These are phyloP conservation scores for Takifugu ocellatus DNA, from an alignment of 2,797 vertebrate species.

Conservation along the genomic window DNA sequence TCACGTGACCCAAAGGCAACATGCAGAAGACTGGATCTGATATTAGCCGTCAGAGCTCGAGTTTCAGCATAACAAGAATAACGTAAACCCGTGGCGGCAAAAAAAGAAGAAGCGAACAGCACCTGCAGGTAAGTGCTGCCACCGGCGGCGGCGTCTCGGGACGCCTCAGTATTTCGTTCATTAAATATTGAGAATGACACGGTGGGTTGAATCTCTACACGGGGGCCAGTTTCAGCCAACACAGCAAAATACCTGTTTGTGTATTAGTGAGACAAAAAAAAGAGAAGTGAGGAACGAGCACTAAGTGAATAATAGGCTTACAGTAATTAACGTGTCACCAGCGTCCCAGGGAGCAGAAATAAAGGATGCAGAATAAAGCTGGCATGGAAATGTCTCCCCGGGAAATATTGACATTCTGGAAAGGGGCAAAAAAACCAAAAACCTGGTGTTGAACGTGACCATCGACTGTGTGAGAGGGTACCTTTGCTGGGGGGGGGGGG, in stretches of 20 bases:
- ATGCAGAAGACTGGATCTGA: too few species aligned
- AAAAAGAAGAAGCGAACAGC: too few species aligned
- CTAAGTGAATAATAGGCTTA: slow-evolving; percentile 43
- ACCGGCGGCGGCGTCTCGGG: slow-evolving; percentile 7
- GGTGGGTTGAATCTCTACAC: slow-evolving; percentile 41
- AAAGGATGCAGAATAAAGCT: not conserved
- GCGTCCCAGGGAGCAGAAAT: not conserved
- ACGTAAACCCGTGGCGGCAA: too few species aligned
- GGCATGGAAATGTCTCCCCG: too few species aligned
- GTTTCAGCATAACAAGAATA: too few species aligned
- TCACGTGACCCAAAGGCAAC: too few species aligned
- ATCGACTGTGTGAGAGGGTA: too few species aligned
- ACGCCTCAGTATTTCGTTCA: slow-evolving; percentile 48
- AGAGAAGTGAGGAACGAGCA: slow-evolving; percentile 14
- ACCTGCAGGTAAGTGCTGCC: too few species aligned
- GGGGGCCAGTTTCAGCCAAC: slow-evolving; percentile 51
- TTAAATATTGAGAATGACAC: slow-evolving; percentile 65
- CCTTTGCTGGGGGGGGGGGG: too few species aligned
- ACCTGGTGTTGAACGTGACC: not conserved
- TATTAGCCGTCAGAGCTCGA: too few species aligned
- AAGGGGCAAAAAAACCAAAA: not conserved
- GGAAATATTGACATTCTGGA: too few species aligned
- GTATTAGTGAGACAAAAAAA: slow-evolving; percentile 23
- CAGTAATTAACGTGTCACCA: slow-evolving; percentile 43
- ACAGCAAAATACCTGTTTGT: slow-evolving; percentile 48